Evolutionary conservation across 2,888 invertebrate species (phyloP).

Genomic region (Andricus curvator): DNA sequence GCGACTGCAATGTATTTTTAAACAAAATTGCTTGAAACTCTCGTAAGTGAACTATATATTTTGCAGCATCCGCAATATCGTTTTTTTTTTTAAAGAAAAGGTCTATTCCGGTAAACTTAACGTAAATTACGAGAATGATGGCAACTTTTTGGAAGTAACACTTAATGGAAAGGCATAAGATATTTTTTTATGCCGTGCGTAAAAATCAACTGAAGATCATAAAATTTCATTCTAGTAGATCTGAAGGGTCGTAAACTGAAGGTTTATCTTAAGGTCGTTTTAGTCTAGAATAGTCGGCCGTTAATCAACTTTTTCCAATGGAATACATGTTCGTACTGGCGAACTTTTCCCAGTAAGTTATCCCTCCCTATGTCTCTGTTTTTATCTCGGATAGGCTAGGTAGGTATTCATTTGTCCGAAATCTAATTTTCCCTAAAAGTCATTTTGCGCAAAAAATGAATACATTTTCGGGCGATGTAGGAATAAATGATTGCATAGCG

Average conservation of each 20-base stretch:
- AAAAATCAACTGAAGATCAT: not conserved
- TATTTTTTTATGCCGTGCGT: not conserved
- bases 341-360: not conserved
- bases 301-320: not conserved
- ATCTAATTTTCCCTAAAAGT: too few species aligned
- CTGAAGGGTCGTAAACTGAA: not conserved
- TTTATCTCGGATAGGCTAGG: not conserved
- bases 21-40: too few species aligned
- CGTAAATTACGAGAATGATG: too few species aligned
- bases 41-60: too few species aligned
- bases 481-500: too few species aligned
- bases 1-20: too few species aligned
- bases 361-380: not conserved
- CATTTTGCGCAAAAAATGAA: too few species aligned
- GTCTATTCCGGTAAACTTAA: too few species aligned
- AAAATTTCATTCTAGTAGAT: not conserved
- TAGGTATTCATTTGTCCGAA: too few species aligned
- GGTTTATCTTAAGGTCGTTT: not conserved
- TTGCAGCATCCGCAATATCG: too few species aligned
- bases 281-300: not conserved
- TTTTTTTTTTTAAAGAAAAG: too few species aligned
- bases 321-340: not conserved
- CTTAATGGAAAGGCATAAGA: not conserved
- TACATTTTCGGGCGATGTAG: too few species aligned
- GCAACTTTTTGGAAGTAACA: not conserved